Percentiles rank a stretch among this genome's conserved stretches.
phyloP scores from a whole-genome alignment of 1,140 invertebrate genomes.

The Drosophila parvula region DNA sequence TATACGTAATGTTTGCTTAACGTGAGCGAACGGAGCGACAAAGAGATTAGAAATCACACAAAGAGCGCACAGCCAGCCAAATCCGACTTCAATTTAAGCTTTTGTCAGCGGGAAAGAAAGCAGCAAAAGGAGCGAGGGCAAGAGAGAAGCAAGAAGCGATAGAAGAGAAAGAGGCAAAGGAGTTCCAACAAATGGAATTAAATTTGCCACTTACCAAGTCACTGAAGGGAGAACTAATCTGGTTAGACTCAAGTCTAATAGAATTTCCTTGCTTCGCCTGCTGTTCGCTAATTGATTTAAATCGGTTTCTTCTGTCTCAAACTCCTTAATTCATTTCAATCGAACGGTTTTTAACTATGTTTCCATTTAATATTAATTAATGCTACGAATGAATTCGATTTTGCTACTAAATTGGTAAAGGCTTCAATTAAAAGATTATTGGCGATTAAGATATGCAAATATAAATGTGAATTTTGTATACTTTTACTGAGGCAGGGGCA shows the following conservation, averaged over 20 bases:
- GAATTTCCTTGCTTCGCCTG: conserved; percentile 3
- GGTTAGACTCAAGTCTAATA: conserved; percentile 26
- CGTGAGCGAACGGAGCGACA: conserved; percentile 52
- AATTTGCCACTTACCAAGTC: conserved; percentile 34
- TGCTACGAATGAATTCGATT: no score
- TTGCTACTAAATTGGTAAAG: no score
- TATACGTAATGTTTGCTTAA: conserved; percentile 75
- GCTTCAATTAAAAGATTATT: no score
- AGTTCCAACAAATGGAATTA: conserved; percentile 44
- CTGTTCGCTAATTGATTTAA: conserved; percentile 36
- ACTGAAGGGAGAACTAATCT: conserved; percentile 35
- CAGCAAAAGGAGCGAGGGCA: not conserved
- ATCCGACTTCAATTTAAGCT: conserved; percentile 52
- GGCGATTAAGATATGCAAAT: no score
- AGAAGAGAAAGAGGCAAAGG: not conserved
- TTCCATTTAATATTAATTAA: not conserved
- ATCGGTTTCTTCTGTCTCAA: conserved; percentile 3
- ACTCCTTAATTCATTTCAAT: conserved; percentile 25
- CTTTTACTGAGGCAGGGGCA: no score
- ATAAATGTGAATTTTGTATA: no score
- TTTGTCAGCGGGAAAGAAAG: conserved; percentile 33
- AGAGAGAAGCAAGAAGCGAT: not conserved
- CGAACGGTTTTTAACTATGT: conserved; percentile 1
- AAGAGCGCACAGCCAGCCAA: conserved; percentile 39
- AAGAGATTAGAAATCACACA: conserved; percentile 61